Base-by-base conservation (phyloP, 2,888 invertebrate species). In the Gymnoscelis rufifasciata region DNA sequence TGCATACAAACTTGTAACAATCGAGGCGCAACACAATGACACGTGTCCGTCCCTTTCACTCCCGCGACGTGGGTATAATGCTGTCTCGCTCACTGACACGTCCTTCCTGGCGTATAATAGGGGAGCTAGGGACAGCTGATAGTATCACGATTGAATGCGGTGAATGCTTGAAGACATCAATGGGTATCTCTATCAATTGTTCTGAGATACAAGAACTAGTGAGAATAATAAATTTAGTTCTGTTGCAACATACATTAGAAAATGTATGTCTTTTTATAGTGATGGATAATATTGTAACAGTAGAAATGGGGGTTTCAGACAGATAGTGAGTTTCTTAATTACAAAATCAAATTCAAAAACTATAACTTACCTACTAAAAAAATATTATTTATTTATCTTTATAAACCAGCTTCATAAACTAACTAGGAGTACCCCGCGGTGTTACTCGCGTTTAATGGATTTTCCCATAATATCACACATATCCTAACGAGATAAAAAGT, bases 1-100 rank as follows among this genome's bases (percentile, higher is more conserved):
- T 74, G 76, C 77, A 81, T 80, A 78, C 78, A 78, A 82, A 82
- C 68, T 77, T 76, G 53, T 64, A 66, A 82, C 82, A 81, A 83
- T 81, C 74, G 77, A 75, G 62, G 47, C 74, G 73, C 69, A 82
- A 72, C 71, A 82, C 80, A 83, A 82, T 74, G 73, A 72, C 69
- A 68, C 59, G 62, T 73, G 79, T 79, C 76, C 67, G 68, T 80
- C 77, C 72, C 72, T 75, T 80, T 82, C 75, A 71, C 71, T 58
- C 76, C 56, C 54, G 54, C 60, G 75, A 82, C 71, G 67, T 52
- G 70, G 67, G 73, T 55, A 83, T 84, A 81, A 78, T 73, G 69
- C 74, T 64, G 75, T 81, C 81, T 75, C 77, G 60, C 75, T 81
- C 68, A 51, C 59, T 78, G 83, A 83, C 78, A 80, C 73, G 64